Percentiles rank a stretch among this genome's conserved stretches.
Conservation (phyloP, 2,113 vertebrate genomes). For the Sorex fumeus region DNA sequence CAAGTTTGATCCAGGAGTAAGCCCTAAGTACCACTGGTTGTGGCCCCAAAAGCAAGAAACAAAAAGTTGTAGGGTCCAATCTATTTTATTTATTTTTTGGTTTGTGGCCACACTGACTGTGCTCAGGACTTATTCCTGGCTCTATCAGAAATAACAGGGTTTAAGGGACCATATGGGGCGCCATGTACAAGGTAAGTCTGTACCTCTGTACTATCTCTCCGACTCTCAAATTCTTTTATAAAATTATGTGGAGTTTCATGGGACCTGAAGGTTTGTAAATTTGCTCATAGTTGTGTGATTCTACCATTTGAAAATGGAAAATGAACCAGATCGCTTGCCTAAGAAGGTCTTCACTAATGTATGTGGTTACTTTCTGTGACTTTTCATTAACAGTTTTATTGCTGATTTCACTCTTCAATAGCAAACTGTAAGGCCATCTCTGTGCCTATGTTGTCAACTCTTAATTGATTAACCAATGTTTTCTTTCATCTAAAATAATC, state of each 20-base stretch:
- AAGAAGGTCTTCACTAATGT: neutral
- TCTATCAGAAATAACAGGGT: too few species aligned
- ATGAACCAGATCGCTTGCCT: neutral
- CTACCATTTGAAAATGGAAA: neutral
- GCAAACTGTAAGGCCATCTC: neutral
- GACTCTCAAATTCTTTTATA: too few species aligned
- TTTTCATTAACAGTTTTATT: neutral
- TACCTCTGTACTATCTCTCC: too few species aligned
- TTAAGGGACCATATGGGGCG: too few species aligned
- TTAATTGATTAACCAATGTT: slow-evolving; percentile 40
- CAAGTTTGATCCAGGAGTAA: too few species aligned
- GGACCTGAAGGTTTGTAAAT: neutral
- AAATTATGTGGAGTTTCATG: neutral
- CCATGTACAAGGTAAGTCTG: too few species aligned
- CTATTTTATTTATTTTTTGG: too few species aligned
- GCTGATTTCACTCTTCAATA: slow-evolving; percentile 46
- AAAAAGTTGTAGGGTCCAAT: too few species aligned
- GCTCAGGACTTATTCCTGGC: too few species aligned
- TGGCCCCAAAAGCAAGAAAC: too few species aligned
- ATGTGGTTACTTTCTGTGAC: neutral
- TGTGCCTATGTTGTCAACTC: neutral
- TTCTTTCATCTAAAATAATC: slow-evolving; percentile 63
- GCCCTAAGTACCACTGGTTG: too few species aligned
- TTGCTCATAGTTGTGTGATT: neutral
- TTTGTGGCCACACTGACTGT: too few species aligned